phyloP scores from a whole-genome alignment of 2,888 invertebrate species.

The Drosophila infuscata region DNA sequence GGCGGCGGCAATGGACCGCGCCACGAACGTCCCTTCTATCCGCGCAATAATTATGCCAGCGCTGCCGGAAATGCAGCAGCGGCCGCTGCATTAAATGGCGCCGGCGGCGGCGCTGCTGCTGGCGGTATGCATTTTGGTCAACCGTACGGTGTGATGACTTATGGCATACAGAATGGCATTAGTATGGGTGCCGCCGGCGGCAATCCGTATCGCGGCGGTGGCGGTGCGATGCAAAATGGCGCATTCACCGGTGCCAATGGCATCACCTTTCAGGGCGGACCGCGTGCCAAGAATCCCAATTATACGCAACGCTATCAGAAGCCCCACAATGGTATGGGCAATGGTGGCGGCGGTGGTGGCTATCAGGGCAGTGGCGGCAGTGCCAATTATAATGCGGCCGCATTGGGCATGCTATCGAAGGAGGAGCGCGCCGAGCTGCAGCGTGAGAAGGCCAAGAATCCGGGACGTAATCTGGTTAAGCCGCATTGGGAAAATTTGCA shows the following conservation, averaged over 20 bases:
- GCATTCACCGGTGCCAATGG: constrained; percentile 66
- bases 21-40: constrained; percentile 79
- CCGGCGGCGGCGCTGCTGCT: constrained; percentile 58
- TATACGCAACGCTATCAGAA: constrained; percentile 83
- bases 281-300: constrained; percentile 80
- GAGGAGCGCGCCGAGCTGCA: constrained; percentile 87
- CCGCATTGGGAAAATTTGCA: constrained; percentile 94
- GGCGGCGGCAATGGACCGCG: constrained; percentile 74
- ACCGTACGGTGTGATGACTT: constrained; percentile 69
- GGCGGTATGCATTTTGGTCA: constrained; percentile 70
- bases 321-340: constrained; percentile 72
- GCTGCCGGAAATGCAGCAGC: constrained; percentile 50
- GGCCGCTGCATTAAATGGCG: constrained; percentile 56
- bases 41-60: constrained; percentile 64
- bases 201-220: constrained; percentile 80
- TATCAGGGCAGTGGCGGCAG: constrained; percentile 71
- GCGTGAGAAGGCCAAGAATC: constrained; percentile 89
- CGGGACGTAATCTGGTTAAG: constrained; percentile 90
- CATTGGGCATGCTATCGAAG: constrained; percentile 82
- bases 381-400: constrained; percentile 66
- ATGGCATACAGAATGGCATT: constrained; percentile 72
- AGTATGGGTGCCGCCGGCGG: constrained; percentile 69
- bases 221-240: constrained; percentile 77
- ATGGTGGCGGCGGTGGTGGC: constrained; percentile 63
- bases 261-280: constrained; percentile 75